Conservation (phyloP, 1,140 invertebrate species). For the Drepana arcuata region DNA sequence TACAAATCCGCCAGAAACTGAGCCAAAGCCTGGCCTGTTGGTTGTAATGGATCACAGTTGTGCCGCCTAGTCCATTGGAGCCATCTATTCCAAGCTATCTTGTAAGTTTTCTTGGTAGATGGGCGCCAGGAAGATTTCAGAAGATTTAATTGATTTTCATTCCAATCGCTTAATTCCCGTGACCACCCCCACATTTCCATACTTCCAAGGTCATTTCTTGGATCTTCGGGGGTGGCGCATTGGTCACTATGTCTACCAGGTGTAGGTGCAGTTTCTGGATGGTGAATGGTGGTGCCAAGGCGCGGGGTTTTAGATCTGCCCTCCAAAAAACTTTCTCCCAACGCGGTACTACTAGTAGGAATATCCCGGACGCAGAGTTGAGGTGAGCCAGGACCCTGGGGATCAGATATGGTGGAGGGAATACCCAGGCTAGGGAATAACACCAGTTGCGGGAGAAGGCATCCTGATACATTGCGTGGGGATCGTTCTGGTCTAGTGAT, state of each 20-base stretch:
- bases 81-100: slow-evolving; percentile 10
- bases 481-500: slow-evolving; percentile 2
- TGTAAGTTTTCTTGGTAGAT: slow-evolving; percentile 25
- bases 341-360: slow-evolving; percentile 18
- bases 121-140: slow-evolving; percentile 11
- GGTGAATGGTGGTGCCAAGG: slow-evolving; percentile 10
- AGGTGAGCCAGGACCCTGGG: slow-evolving; percentile 18
- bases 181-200: slow-evolving; percentile 9
- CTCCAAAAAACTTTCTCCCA: slow-evolving; percentile 26
- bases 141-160: background rate
- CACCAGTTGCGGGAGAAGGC: slow-evolving; percentile 32
- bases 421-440: slow-evolving; percentile 38
- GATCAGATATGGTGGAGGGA: slow-evolving; percentile 30
- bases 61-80: slow-evolving; percentile 8
- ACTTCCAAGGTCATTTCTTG: slow-evolving; percentile 1
- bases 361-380: slow-evolving; percentile 10
- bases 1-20: slow-evolving; percentile 3
- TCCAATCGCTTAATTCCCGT: slow-evolving; percentile 1
- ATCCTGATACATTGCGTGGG: slow-evolving; percentile 11
- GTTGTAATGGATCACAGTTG: slow-evolving; percentile 2
- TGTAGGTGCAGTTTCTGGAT: slow-evolving; percentile 13
- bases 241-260: slow-evolving; percentile 15
- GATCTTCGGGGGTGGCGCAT: background rate
- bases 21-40: background rate
- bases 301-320: slow-evolving; percentile 15